phyloP scores from a whole-genome alignment of 2,797 vertebrate genomes.

The Masticophis lateralis region DNA sequence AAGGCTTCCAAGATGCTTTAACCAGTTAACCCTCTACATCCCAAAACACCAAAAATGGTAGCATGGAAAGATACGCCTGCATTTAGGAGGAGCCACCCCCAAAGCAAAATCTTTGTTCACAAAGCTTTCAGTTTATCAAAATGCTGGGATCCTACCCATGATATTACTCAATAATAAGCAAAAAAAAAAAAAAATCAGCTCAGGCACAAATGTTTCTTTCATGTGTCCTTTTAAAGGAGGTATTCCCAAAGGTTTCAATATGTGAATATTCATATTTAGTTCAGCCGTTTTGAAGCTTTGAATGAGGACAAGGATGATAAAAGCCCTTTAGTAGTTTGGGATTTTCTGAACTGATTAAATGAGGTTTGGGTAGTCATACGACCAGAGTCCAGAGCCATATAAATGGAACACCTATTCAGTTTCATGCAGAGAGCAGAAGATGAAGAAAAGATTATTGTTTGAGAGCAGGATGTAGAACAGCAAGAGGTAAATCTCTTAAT shows the following conservation, averaged over 20 bases:
- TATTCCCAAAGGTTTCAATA: conserved; percentile 19
- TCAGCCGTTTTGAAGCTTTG: conserved; percentile 47
- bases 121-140: conserved; percentile 43
- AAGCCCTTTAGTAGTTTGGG: conserved; percentile 58
- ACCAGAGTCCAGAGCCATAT: conserved; percentile 52
- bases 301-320: conserved; percentile 54
- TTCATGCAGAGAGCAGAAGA: conserved; percentile 62
- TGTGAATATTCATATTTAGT: conserved; percentile 47
- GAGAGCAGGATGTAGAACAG: conserved; percentile 64
- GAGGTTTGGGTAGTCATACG: conserved; percentile 48
- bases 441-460: conserved; percentile 54
- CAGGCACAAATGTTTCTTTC: conserved; percentile 54
- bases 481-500: conserved; percentile 69
- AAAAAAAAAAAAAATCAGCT: conserved; percentile 36
- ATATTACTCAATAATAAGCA: conserved; percentile 50
- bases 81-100: background rate
- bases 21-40: background rate
- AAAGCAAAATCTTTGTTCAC: background rate
- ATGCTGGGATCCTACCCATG: conserved; percentile 33
- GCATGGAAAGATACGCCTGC: background rate
- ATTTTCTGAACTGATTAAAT: conserved; percentile 63
- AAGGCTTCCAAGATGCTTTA: background rate
- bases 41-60: background rate
- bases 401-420: conserved; percentile 61
- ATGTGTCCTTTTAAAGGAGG: conserved; percentile 59